phyloP scores from a whole-genome alignment of 2,797 vertebrate species.

The Eremophila alpestris region DNA sequence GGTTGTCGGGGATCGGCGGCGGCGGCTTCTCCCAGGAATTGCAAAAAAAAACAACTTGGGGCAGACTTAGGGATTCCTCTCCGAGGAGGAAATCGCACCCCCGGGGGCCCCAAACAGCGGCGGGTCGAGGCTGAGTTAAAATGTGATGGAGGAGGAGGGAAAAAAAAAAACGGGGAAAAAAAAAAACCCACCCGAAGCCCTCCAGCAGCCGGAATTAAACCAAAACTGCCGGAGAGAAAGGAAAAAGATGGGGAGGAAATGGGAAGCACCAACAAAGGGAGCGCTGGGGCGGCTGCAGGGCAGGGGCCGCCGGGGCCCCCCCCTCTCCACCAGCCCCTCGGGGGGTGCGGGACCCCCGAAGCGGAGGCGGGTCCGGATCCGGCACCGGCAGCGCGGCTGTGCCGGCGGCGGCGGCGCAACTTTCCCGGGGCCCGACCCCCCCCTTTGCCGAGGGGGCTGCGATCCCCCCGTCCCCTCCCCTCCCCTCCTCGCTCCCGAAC shows the following conservation, averaged over 20 bases:
- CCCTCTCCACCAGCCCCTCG: not conserved
- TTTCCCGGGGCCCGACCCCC: not conserved
- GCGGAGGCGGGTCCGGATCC: not conserved
- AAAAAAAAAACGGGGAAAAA: accelerated
- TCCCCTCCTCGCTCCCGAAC: not conserved
- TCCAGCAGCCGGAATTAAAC: not conserved
- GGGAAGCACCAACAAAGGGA: conserved; percentile 30
- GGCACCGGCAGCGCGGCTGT: not conserved
- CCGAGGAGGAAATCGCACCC: not conserved
- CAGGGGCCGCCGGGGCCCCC: not conserved
- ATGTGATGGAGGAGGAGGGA: not conserved
- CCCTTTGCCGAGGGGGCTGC: not conserved
- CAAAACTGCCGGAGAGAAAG: not conserved
- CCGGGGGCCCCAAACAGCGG: not conserved
- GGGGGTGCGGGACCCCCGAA: not conserved
- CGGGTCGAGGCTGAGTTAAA: not conserved
- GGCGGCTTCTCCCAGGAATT: not conserved
- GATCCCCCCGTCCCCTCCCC: not conserved
- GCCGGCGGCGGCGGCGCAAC: not conserved
- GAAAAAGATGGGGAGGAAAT: not conserved
- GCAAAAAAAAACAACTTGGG: conserved; percentile 12
- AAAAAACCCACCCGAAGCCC: not conserved
- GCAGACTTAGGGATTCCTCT: not conserved
- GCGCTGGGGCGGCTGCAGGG: not conserved
- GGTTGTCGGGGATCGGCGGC: conserved; percentile 11